A percentile compares a stretch with the other conserved stretches of the same genome.
Conservation (phyloP, 1,140 invertebrate genomes). For the Bilobella aurantiaca region DNA sequence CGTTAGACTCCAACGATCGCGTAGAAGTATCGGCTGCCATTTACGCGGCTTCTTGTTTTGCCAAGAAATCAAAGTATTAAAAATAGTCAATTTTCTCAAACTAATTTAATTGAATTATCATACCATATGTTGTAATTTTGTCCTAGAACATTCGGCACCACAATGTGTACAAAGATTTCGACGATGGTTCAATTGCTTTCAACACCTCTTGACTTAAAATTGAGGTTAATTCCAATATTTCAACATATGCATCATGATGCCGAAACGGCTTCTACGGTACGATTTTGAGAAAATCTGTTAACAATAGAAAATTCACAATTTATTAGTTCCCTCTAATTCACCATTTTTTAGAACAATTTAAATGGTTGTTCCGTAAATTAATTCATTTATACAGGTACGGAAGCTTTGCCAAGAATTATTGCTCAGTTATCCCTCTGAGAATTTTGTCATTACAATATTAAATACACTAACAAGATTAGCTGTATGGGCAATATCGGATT, state of each 20-base stretch:
- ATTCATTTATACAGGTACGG: slow-evolving; percentile 53
- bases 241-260: slow-evolving; percentile 91
- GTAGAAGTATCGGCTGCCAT: slow-evolving; percentile 93
- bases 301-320: too few species aligned
- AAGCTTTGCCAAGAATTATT: slow-evolving; percentile 69
- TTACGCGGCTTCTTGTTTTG: slow-evolving; percentile 85
- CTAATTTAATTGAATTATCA: neutral
- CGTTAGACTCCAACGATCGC: slow-evolving; percentile 85
- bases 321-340: too few species aligned
- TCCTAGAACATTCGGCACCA: slow-evolving; percentile 85
- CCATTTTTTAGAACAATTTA: too few species aligned
- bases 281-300: too few species aligned
- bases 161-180: slow-evolving; percentile 88
- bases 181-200: slow-evolving; percentile 88
- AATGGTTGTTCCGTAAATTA: too few species aligned
- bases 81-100: neutral
- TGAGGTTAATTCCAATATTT: slow-evolving; percentile 78
- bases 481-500: slow-evolving; percentile 74
- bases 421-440: slow-evolving; percentile 73
- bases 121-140: slow-evolving; percentile 36
- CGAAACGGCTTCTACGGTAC: slow-evolving; percentile 68
- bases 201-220: slow-evolving; percentile 81
- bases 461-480: slow-evolving; percentile 79
- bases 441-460: slow-evolving; percentile 75
- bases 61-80: slow-evolving; percentile 72